phyloP scores from a whole-genome alignment of 2,797 vertebrate genomes.

The Florisuga fusca region DNA sequence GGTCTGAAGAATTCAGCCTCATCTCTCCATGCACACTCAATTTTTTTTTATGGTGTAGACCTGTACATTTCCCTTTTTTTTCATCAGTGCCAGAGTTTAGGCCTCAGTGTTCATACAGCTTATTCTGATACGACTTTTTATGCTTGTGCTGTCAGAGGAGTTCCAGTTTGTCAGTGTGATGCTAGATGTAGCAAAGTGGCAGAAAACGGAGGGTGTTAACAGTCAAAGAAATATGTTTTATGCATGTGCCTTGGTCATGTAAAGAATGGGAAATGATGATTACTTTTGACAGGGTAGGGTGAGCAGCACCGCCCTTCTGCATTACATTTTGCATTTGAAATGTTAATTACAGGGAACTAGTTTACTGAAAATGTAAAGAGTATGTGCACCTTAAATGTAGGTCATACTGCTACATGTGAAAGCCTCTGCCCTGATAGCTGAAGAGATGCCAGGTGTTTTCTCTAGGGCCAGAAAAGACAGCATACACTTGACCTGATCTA shows the following conservation, averaged over 20 bases:
- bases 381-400: background rate
- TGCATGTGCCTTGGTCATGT: background rate
- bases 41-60: background rate
- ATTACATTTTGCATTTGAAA: constrained; percentile 37
- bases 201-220: constrained; percentile 2
- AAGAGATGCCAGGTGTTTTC: background rate
- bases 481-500: constrained; percentile 1
- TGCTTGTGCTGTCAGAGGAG: background rate
- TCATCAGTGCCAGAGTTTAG: background rate
- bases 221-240: constrained; percentile 30
- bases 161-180: background rate
- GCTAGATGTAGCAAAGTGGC: background rate
- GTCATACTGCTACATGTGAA: background rate
- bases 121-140: background rate
- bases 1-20: background rate
- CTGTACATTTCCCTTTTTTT: background rate
- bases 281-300: constrained; percentile 32
- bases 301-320: background rate
- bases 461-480: background rate
- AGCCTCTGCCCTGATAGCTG: constrained; percentile 18
- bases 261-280: background rate
- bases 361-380: constrained; percentile 9
- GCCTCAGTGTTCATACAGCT: background rate
- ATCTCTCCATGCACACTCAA: background rate
- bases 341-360: constrained; percentile 33